Evolutionary conservation across 2,113 vertebrate genomes (phyloP).

Genomic region (Scytalopus superciliaris): DNA sequence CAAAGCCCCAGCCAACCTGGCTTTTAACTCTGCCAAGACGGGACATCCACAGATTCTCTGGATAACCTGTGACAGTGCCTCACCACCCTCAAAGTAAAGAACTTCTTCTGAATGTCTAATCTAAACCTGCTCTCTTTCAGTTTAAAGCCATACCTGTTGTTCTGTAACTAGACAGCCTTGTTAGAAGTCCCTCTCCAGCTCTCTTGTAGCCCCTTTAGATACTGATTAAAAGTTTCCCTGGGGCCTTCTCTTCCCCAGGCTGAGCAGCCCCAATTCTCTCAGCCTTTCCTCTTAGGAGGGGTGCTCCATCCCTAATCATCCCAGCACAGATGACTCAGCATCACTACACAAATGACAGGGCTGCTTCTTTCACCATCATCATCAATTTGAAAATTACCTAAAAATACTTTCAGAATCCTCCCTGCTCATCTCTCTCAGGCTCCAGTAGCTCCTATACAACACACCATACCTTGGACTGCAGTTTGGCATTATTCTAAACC

Average conservation of each 20-base stretch:
- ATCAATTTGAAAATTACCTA: not conserved
- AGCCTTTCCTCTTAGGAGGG: not conserved
- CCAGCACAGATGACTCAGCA: not conserved
- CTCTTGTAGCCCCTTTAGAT: not conserved
- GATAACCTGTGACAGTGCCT: not conserved
- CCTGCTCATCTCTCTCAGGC: not conserved
- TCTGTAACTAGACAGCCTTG: not conserved
- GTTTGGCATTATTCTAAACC: not conserved
- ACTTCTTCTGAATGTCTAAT: not conserved
- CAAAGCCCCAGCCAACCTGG: not conserved
- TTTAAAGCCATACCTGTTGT: not conserved
- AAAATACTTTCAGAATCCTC: not conserved
- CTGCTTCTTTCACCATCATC: not conserved
- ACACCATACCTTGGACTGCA: not conserved
- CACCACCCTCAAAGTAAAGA: accelerated
- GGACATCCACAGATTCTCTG: not conserved
- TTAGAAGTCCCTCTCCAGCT: not conserved
- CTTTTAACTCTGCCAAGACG: not conserved
- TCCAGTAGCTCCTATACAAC: not conserved
- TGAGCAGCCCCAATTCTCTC: not conserved
- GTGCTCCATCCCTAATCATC: not conserved
- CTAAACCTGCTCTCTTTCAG: not conserved
- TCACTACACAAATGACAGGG: not conserved
- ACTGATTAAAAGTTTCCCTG: not conserved
- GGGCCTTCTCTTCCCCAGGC: not conserved